Evolutionary conservation across 2,113 vertebrate genomes (phyloP).

Genomic region (Centrocercus urophasianus): DNA sequence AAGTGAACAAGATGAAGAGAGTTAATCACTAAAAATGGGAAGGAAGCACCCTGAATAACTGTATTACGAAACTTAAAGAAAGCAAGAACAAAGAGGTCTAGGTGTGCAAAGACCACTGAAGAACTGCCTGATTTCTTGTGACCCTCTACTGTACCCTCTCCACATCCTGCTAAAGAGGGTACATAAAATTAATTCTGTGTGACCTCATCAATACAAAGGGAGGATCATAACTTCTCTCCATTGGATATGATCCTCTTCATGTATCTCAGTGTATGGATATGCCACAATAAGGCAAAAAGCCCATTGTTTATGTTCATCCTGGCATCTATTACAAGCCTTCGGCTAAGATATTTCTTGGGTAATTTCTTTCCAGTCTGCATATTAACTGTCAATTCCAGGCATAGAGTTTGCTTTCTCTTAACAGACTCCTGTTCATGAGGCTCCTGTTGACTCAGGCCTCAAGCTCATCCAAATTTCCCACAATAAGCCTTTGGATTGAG

Average conservation of each 20-base stretch:
- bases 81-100: not conserved
- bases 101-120: not conserved
- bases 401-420: not conserved
- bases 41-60: not conserved
- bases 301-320: not conserved
- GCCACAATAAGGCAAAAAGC: not conserved
- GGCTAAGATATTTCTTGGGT: not conserved
- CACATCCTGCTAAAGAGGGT: not conserved
- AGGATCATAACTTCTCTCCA: not conserved
- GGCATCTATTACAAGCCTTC: not conserved
- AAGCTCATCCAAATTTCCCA: not conserved
- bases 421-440: not conserved
- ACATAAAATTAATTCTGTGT: not conserved
- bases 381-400: not conserved
- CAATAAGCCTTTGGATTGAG: not conserved
- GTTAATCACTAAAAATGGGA: not conserved
- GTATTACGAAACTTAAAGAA: not conserved
- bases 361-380: not conserved
- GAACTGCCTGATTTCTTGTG: not conserved
- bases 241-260: not conserved
- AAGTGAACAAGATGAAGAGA: not conserved
- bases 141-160: not conserved
- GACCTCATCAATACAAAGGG: not conserved
- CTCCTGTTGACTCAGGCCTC: not conserved
- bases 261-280: not conserved